Evolutionary conservation across 1,140 invertebrate genomes (phyloP).

Genomic region (Thaumetopoea pityocampa): DNA sequence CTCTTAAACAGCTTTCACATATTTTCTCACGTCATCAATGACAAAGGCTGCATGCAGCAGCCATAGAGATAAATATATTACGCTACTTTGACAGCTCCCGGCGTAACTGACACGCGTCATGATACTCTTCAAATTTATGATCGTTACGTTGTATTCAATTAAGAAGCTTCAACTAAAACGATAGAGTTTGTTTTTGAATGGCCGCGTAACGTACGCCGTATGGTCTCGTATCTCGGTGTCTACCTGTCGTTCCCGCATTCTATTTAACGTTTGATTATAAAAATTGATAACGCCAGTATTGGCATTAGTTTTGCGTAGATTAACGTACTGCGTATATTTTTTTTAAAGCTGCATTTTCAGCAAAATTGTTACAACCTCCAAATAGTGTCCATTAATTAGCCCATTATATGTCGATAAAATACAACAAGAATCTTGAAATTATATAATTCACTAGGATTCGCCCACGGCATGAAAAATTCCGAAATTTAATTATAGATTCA

Average conservation of each 20-base stretch:
- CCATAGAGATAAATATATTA: constrained; percentile 67
- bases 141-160: constrained; percentile 7
- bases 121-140: constrained; percentile 49
- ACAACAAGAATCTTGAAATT: no score
- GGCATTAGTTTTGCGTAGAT: constrained; percentile 14
- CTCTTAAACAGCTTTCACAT: constrained; percentile 7
- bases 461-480: no score
- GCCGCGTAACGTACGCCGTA: constrained; percentile 6
- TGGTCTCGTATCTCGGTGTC: constrained; percentile 31
- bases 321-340: background rate
- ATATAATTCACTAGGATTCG: no score
- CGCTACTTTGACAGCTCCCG: constrained; percentile 64
- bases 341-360: background rate
- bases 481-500: no score
- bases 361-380: no score
- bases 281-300: constrained; percentile 40
- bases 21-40: constrained; percentile 51
- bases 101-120: constrained; percentile 58
- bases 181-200: constrained; percentile 22
- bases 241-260: constrained; percentile 66
- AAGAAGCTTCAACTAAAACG: constrained; percentile 10
- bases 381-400: no score
- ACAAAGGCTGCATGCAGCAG: constrained; percentile 21
- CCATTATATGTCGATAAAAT: no score
- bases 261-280: constrained; percentile 51